phyloP scores from a whole-genome alignment of 2,888 invertebrate species.

The Synanthedon tipuliformis region DNA sequence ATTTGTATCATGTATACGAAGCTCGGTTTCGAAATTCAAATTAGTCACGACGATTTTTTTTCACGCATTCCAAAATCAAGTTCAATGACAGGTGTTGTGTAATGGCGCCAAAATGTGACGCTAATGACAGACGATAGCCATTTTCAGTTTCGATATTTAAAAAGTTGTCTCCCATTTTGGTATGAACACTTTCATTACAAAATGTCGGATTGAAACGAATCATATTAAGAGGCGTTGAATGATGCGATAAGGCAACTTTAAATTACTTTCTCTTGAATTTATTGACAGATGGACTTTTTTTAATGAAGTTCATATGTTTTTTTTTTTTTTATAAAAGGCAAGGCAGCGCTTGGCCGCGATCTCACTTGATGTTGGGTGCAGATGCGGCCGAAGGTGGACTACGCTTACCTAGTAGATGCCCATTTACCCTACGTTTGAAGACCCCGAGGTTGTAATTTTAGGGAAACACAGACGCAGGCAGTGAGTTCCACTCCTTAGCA shows the following conservation, averaged over 20 bases:
- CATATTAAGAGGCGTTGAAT: slow-evolving; percentile 8
- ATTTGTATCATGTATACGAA: not conserved
- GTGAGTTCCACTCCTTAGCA: no score
- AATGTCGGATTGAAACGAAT: slow-evolving; percentile 11
- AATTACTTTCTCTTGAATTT: slow-evolving; percentile 33
- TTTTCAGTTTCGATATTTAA: not conserved
- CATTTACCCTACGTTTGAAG: no score
- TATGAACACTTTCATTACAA: slow-evolving; percentile 26
- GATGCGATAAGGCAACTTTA: slow-evolving; percentile 12
- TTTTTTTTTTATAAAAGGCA: no score
- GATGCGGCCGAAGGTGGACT: no score
- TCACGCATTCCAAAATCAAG: slow-evolving; percentile 7
- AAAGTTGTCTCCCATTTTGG: slow-evolving; percentile 16
- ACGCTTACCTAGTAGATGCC: no score
- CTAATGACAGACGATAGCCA: not conserved
- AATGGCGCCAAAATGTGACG: slow-evolving; percentile 3
- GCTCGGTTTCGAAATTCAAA: not conserved
- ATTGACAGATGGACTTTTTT: slow-evolving; percentile 15
- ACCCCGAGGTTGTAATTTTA: no score
- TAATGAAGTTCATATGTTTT: no score
- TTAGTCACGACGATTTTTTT: not conserved
- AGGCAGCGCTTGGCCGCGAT: no score
- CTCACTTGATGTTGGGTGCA: no score
- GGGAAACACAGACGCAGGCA: no score
- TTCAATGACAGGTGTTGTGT: slow-evolving; percentile 31